phyloP scores from a whole-genome alignment of 30 jellyfish, hydroid and myxozoan species.

The Aurelia aurita region DNA sequence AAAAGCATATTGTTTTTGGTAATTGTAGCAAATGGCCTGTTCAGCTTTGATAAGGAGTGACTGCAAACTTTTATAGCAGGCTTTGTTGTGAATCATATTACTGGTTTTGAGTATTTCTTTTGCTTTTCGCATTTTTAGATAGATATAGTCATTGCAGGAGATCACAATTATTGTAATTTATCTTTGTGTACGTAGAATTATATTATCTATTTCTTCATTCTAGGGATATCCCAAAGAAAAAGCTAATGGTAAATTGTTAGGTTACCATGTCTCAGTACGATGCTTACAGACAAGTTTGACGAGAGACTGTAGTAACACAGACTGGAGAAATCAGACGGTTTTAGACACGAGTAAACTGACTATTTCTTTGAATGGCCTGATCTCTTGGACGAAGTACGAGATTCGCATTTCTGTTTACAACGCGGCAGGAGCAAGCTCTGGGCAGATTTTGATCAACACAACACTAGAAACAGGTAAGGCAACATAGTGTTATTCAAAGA shows the following conservation, averaged over 20 bases:
- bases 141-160: no score
- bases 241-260: constrained; percentile 23
- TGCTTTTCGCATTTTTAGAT: no score
- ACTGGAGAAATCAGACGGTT: not conserved
- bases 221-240: not conserved
- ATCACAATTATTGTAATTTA: no score
- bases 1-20: no score
- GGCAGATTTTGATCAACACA: not conserved
- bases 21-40: no score
- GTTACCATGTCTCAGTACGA: constrained; percentile 35
- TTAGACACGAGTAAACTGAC: not conserved
- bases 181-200: no score
- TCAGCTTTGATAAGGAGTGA: no score
- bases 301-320: constrained; percentile 32
- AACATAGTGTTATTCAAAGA: not conserved
- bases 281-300: constrained; percentile 33
- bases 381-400: constrained; percentile 63
- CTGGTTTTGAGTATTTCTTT: no score
- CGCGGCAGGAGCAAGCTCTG: constrained; percentile 54
- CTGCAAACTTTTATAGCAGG: no score
- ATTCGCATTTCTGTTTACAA: constrained; percentile 34
- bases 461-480: constrained; percentile 60
- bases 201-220: no score
- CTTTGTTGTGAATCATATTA: no score
- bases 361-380: constrained; percentile 7